phyloP scores from a whole-genome alignment of 2,113 vertebrate species.

The Paraplagusia blochii region DNA sequence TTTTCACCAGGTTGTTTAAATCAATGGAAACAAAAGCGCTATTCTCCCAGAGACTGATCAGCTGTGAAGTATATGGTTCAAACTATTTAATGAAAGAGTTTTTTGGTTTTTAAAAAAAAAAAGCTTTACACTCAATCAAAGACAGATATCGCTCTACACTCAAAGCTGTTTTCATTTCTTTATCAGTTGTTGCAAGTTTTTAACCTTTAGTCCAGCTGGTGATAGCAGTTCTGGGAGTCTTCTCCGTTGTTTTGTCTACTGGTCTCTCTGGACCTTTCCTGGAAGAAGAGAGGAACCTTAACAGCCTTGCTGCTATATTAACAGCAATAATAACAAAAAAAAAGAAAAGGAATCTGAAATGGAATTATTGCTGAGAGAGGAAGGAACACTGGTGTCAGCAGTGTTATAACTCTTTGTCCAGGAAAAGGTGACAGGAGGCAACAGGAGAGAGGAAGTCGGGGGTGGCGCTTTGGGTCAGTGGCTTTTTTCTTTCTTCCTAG shows the following conservation, averaged over 20 bases:
- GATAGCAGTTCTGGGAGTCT: constrained; percentile 23
- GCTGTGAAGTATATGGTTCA: not conserved
- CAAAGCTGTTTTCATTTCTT: constrained; percentile 3
- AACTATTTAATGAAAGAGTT: not conserved
- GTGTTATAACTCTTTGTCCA: not conserved
- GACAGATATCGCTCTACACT: not conserved
- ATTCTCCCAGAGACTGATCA: not conserved
- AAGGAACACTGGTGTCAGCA: constrained; percentile 10
- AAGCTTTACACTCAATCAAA: not conserved
- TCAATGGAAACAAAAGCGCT: too few relatives aligned
- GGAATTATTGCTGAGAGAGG: constrained; percentile 22
- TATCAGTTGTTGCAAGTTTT: constrained; percentile 7
- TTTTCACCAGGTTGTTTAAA: too few relatives aligned
- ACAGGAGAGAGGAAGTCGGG: not conserved
- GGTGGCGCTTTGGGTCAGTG: not conserved
- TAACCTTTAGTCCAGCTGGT: constrained; percentile 21
- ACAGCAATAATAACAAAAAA: not conserved
- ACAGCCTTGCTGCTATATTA: constrained; percentile 14
- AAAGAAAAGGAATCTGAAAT: not conserved
- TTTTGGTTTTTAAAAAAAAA: not conserved
- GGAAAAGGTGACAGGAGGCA: not conserved
- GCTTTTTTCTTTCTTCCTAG: constrained; percentile 15
- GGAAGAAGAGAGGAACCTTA: constrained; percentile 39
- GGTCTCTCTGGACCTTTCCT: constrained; percentile 49
- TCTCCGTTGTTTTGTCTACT: constrained; percentile 36